phyloP scores from a whole-genome alignment of 2,797 vertebrate genomes.

The Characodon lateralis region DNA sequence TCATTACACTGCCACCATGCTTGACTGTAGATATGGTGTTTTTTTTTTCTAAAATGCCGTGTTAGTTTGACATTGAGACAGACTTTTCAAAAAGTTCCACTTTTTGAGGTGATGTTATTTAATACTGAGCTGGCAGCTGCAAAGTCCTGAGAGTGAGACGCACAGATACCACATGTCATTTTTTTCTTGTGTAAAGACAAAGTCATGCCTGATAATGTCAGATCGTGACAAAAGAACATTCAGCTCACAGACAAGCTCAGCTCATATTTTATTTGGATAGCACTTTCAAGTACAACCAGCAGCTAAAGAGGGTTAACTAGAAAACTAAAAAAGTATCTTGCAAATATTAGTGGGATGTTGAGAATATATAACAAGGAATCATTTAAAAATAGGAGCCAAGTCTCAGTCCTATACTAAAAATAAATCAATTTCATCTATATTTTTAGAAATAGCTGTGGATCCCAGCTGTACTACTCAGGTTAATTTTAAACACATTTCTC shows the following conservation, averaged over 20 bases:
- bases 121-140: slow-evolving; percentile 1
- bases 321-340: neutral
- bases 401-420: neutral
- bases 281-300: neutral
- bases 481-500: too few species aligned
- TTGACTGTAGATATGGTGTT: neutral
- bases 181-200: slow-evolving; percentile 1
- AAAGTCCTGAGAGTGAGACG: neutral
- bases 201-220: slow-evolving; percentile 1
- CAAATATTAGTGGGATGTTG: neutral
- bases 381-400: neutral
- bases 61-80: neutral
- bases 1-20: neutral
- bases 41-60: neutral
- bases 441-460: neutral
- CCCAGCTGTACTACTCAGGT: too few species aligned
- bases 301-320: neutral
- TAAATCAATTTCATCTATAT: neutral
- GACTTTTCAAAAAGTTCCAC: too few species aligned
- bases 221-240: neutral
- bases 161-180: neutral
- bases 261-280: neutral
- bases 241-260: neutral
- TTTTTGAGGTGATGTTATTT: neutral
- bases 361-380: neutral